Evolutionary conservation across 64 coral and sea anemone species (phyloP).

Genomic region (Actinia tenebrosa): DNA sequence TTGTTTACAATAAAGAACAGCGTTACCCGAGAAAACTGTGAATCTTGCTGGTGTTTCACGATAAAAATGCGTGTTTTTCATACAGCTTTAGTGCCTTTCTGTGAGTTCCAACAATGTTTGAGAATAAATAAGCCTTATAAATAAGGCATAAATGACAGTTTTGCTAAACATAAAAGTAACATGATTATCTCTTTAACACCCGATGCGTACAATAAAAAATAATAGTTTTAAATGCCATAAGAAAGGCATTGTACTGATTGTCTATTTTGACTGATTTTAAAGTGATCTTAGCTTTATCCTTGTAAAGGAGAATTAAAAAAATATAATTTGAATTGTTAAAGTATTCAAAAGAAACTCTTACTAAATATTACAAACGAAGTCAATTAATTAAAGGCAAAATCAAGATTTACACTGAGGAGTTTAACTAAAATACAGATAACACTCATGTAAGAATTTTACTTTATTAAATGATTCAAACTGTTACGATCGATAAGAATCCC

Average conservation of each 20-base stretch:
- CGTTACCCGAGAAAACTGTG: conserved; percentile 27
- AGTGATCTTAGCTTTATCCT: conserved; percentile 6
- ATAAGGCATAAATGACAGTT: conserved; percentile 15
- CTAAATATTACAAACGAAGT: background rate
- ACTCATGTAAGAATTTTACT: background rate
- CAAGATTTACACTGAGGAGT: background rate
- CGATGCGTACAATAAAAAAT: background rate
- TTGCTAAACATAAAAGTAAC: conserved; percentile 27
- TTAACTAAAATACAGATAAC: background rate
- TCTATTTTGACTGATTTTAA: background rate
- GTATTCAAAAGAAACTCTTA: background rate
- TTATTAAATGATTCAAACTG: background rate
- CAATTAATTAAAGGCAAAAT: background rate
- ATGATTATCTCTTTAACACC: conserved; percentile 12
- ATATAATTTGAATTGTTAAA: background rate
- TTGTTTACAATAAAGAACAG: conserved; percentile 16
- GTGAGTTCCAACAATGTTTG: background rate
- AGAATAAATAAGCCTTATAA: background rate
- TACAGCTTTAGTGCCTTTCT: background rate
- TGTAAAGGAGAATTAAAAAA: background rate
- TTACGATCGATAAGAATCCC: background rate
- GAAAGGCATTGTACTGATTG: background rate
- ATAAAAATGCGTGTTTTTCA: background rate
- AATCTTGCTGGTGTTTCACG: background rate
- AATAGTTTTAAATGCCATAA: background rate